Evolutionary conservation across 1,140 invertebrate genomes (phyloP).

Genomic region (fruit fly (Drosophila melanogaster)): Release_6_plus_ISO1_MT NT_037436.4:4609001-4609500

Average conservation of each 20-base stretch:
- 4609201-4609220: not conserved
- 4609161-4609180: conserved; percentile 35
- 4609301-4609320: conserved; percentile 14
- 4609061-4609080: not conserved
- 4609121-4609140: conserved; percentile 18
- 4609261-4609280: conserved; percentile 50
- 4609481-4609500: conserved; percentile 57
- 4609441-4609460: conserved; percentile 33
- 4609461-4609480: conserved; percentile 10
- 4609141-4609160: conserved; percentile 4
- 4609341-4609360: conserved; percentile 20
- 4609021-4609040: not conserved
- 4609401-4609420: conserved; percentile 61
- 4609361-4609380: conserved; percentile 51
- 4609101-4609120: conserved; percentile 1
- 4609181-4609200: conserved; percentile 3
- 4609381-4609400: conserved; percentile 11
- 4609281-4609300: conserved; percentile 26
- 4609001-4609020: not conserved
- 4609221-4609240: conserved; percentile 28
- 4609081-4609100: too few species aligned
- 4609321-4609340: conserved; percentile 23
- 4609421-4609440: conserved; percentile 78
- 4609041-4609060: not conserved
- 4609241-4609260: conserved; percentile 57